Percentiles rank a stretch among this genome's conserved stretches.
Conservation (phyloP, 2,888 invertebrate genomes). For the Drosophila formosana region DNA sequence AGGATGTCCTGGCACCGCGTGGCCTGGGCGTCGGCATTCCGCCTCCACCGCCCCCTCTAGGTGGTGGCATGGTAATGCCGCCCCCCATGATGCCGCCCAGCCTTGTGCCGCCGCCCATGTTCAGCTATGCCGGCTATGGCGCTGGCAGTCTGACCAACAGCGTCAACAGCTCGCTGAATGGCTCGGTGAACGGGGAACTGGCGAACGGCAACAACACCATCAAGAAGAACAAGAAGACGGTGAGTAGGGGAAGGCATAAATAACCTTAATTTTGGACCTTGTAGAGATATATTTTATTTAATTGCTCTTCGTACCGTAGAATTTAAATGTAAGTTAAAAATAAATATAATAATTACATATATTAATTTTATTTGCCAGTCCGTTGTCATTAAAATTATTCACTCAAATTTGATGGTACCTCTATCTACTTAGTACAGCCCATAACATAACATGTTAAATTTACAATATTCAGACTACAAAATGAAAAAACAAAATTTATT, state of each 20-base stretch:
- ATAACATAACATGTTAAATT: no score
- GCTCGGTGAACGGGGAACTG: constrained; percentile 82
- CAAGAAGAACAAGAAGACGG: constrained; percentile 97
- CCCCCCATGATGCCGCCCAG: constrained; percentile 85
- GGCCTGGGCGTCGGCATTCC: constrained; percentile 89
- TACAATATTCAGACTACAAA: no score
- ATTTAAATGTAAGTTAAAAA: no score
- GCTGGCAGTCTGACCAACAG: constrained; percentile 81
- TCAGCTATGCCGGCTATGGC: constrained; percentile 82
- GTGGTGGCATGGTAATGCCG: constrained; percentile 85
- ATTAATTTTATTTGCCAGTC: no score
- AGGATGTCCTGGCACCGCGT: constrained; percentile 90
- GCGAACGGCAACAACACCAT: constrained; percentile 85
- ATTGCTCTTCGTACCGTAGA: no score
- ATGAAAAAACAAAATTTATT: no score
- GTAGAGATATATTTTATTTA: no score
- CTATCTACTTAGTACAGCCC: no score
- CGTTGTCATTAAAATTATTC: no score
- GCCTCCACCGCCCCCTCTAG: constrained; percentile 92
- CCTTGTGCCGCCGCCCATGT: constrained; percentile 86
- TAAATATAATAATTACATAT: no score
- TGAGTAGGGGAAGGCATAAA: constrained; percentile 82
- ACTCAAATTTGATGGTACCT: no score
- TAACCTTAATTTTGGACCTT: no score
- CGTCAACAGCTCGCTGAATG: constrained; percentile 82